phyloP scores from a whole-genome alignment of 2,888 invertebrate genomes.

The Pachymerium ferrugineum region DNA sequence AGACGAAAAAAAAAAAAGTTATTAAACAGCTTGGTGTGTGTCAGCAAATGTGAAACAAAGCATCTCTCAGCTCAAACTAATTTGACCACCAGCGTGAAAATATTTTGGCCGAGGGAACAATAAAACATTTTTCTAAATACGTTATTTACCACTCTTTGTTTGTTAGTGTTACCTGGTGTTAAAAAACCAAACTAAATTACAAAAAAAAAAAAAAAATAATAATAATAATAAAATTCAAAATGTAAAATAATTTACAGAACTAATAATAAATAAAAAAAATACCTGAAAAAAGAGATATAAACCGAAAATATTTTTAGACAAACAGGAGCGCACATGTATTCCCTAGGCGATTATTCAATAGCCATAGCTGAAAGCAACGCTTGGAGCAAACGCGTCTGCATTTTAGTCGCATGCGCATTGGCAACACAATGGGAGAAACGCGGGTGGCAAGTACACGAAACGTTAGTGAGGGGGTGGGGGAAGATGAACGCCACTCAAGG shows the following conservation, averaged over 20 bases:
- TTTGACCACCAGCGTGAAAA: not conserved
- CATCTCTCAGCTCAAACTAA: not conserved
- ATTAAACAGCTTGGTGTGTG: not conserved
- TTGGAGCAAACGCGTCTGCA: slow-evolving; percentile 3
- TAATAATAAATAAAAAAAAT: not conserved
- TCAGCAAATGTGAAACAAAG: not conserved
- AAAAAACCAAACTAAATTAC: not conserved
- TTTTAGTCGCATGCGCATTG: slow-evolving; percentile 9
- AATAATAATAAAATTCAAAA: not conserved
- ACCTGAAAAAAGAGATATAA: not conserved
- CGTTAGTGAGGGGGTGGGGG: not conserved
- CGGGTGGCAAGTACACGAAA: not conserved
- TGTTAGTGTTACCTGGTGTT: not conserved
- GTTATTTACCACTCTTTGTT: too few species aligned
- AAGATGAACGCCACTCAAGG: not conserved
- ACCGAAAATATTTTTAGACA: not conserved
- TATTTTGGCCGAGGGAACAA: too few species aligned
- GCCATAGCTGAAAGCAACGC: not conserved
- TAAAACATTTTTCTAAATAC: too few species aligned
- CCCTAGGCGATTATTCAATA: not conserved
- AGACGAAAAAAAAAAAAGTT: not conserved
- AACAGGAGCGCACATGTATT: not conserved
- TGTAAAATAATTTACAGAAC: not conserved
- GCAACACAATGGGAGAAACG: slow-evolving; percentile 8
- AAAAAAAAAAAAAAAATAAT: not conserved